Evolutionary conservation across 2,113 vertebrate species (phyloP).

Genomic region (Nycticryphes semicollaris): DNA sequence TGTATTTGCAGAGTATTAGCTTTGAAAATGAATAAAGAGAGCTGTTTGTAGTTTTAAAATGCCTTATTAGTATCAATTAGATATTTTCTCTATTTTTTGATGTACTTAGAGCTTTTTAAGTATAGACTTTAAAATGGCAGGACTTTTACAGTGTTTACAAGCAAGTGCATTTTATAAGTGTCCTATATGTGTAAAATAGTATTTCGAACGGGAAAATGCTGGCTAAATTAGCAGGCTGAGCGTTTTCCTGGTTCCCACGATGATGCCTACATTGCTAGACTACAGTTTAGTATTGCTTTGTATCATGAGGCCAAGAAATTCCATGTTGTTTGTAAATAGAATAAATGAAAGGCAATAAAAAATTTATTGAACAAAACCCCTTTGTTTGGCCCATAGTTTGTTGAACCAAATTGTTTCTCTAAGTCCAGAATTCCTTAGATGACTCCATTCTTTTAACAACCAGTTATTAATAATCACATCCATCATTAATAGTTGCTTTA

Average conservation of each 20-base stretch:
- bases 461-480: constrained; percentile 92
- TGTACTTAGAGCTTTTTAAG: constrained; percentile 93
- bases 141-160: constrained; percentile 96
- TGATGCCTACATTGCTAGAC: constrained; percentile 84
- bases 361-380: constrained; percentile 86
- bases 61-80: constrained; percentile 90
- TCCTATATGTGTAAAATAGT: constrained; percentile 90
- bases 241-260: constrained; percentile 77
- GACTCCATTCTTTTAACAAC: constrained; percentile 89
- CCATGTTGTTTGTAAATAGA: constrained; percentile 93
- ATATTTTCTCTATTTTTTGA: constrained; percentile 93
- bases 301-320: constrained; percentile 88
- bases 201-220: constrained; percentile 78
- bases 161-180: constrained; percentile 92
- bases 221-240: constrained; percentile 75
- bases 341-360: constrained; percentile 94
- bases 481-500: constrained; percentile 90
- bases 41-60: constrained; percentile 93
- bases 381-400: constrained; percentile 92
- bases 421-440: constrained; percentile 82
- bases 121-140: constrained; percentile 87
- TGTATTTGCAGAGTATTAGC: constrained; percentile 95
- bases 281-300: constrained; percentile 87
- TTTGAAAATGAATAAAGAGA: constrained; percentile 90
- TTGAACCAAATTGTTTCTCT: constrained; percentile 81